Percentiles rank a stretch among this genome's conserved stretches.
phyloP scores from a whole-genome alignment of 2,888 invertebrate genomes.

The Clunio marinus region DNA sequence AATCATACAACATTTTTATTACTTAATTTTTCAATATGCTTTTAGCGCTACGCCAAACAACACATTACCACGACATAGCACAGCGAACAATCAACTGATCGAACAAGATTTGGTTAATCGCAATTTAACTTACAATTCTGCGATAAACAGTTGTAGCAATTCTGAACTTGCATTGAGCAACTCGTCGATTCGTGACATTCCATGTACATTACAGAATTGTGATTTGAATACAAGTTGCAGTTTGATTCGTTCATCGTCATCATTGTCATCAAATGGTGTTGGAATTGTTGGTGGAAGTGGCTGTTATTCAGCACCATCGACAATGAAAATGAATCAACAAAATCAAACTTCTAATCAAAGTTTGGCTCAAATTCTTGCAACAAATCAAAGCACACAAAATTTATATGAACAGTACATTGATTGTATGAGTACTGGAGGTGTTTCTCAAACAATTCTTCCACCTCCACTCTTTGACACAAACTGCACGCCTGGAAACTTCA shows the following conservation, averaged over 20 bases:
- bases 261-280: constrained; percentile 15
- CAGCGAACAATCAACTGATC: not conserved
- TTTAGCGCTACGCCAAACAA: constrained; percentile 31
- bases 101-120: constrained; percentile 25
- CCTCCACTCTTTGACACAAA: constrained; percentile 29
- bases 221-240: constrained; percentile 32
- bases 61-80: constrained; percentile 23
- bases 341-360: constrained; percentile 36
- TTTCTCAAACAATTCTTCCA: constrained; percentile 21
- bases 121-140: constrained; percentile 19
- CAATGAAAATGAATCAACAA: constrained; percentile 37
- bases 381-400: constrained; percentile 33
- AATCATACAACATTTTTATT: not conserved
- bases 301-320: constrained; percentile 31
- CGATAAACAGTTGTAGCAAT: constrained; percentile 30
- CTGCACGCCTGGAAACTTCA: constrained; percentile 21
- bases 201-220: constrained; percentile 34
- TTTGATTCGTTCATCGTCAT: constrained; percentile 30
- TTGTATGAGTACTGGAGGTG: constrained; percentile 25
- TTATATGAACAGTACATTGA: constrained; percentile 33
- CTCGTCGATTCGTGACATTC: constrained; percentile 25
- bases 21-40: not conserved
- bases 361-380: constrained; percentile 31
- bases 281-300: constrained; percentile 21
- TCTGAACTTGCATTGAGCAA: constrained; percentile 7